Base-by-base conservation (phyloP, 2,113 vertebrate species). In the Vulpes ferrilata region DNA sequence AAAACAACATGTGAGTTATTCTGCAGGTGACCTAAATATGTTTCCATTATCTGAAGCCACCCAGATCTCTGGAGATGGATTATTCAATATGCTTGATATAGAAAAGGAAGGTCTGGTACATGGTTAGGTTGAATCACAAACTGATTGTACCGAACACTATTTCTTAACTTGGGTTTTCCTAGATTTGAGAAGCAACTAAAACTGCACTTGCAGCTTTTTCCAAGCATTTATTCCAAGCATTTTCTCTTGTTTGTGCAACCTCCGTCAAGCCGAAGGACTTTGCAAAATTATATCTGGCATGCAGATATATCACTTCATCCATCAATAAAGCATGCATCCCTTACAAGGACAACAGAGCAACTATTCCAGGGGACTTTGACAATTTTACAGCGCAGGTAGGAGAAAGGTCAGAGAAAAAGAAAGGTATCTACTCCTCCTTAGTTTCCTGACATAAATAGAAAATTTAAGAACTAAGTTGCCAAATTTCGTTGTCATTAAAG, bases 171-270 rank as follows among this genome's bases (percentile, higher is more conserved):
- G 83, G 38, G 67, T 30, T 82, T 67, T 60, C 19, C 65, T 23
- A 64, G 51, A n/a, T 67, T 73, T 89, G 82, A 89, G 96, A 96
- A 53, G 23, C 62, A 78, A n/a, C 19, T 43, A 80, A 90, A 60
- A 7, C 35, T 53, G 5, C 35, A 22, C 4, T 30, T 92, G 35
- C 30, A 65, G 69, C 35, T 60, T 94, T 67, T 43, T 43, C 43
- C 43, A 43, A 43, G 6, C 51, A 83, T 85, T 96, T 87, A 79
- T 92, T 88, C 51, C 48, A 97, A 92, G 16, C 57, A 11, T 30
- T 27, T 93, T 94, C 35, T 78, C 23, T 85, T 69, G 11, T 79
- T 88, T 88, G 27, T 92, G 8, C 38, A 73, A 57, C 38, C 94
- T 65, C 30, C 53, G 11, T 57, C 51, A 82, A 38, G 73, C 23